Evolutionary conservation across 2,797 vertebrate species (phyloP).

Genomic region (Perodicticus potto): DNA sequence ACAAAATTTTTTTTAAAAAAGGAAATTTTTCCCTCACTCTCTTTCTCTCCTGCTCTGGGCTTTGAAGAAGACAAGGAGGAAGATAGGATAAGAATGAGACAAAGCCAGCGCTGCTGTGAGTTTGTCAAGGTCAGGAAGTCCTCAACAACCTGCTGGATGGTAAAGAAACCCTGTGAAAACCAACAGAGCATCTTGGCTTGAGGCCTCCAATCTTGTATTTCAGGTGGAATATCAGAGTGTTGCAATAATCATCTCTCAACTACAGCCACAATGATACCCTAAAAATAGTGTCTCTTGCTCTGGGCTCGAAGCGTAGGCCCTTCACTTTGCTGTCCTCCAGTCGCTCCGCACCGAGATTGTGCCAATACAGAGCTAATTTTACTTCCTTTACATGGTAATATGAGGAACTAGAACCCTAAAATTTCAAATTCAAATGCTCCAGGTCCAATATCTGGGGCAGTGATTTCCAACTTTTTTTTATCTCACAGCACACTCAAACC

Average conservation of each 20-base stretch:
- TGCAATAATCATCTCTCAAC: not conserved
- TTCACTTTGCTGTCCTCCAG: not conserved
- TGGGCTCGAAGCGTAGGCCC: not conserved
- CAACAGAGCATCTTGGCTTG: not conserved
- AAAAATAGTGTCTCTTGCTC: not conserved
- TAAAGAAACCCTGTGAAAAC: not conserved
- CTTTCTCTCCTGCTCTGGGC: no score
- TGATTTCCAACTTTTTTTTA: no score
- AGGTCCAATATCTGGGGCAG: not conserved
- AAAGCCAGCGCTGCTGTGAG: no score
- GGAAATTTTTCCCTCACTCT: not conserved
- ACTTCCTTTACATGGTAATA: not conserved
- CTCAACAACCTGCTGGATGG: not conserved
- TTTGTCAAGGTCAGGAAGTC: no score
- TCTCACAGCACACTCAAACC: no score
- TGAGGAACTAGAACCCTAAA: not conserved
- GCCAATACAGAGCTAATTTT: not conserved
- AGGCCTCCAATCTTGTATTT: not conserved
- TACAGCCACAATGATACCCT: not conserved
- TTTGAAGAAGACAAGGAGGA: no score
- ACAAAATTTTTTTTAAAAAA: not conserved
- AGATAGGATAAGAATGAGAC: no score
- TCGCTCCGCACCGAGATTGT: not conserved
- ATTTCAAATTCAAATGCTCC: not conserved
- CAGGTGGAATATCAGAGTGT: not conserved